These are phyloP conservation scores for Brachylomia viminalis DNA, from an alignment of 2,888 invertebrate genomes.

Conservation along the genomic window DNA sequence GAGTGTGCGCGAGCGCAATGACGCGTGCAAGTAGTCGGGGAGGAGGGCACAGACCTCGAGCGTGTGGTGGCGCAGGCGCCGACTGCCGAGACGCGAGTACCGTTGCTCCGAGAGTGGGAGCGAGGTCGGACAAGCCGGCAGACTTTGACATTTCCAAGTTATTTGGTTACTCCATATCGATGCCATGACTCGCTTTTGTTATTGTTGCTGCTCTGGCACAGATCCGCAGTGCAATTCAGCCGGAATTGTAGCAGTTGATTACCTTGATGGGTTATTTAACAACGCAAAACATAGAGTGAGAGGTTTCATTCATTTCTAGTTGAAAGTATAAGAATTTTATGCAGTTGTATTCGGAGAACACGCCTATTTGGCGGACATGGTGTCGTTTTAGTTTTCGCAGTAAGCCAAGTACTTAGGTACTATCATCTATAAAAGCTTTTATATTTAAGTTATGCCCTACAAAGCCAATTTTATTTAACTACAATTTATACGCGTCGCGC, in stretches of 20 bases:
- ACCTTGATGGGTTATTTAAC: slow-evolving; percentile 57
- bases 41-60: slow-evolving; percentile 87
- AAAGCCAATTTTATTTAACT: slow-evolving; percentile 11
- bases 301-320: slow-evolving; percentile 54
- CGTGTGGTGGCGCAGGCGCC: slow-evolving; percentile 79
- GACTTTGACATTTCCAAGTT: slow-evolving; percentile 87
- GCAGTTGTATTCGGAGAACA: slow-evolving; percentile 15
- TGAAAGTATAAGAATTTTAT: slow-evolving; percentile 34
- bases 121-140: slow-evolving; percentile 79
- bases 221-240: slow-evolving; percentile 42
- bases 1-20: slow-evolving; percentile 74
- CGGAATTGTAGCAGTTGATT: slow-evolving; percentile 56
- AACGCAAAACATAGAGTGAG: slow-evolving; percentile 48
- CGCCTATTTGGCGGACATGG: slow-evolving; percentile 39
- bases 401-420: neutral
- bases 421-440: neutral
- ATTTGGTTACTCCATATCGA: slow-evolving; percentile 82
- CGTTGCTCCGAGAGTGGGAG: slow-evolving; percentile 87
- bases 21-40: slow-evolving; percentile 73
- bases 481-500: neutral
- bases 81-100: slow-evolving; percentile 82
- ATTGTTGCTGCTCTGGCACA: slow-evolving; percentile 67
- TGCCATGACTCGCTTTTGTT: slow-evolving; percentile 80
- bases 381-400: slow-evolving; percentile 7
- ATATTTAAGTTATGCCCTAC: neutral